Base-by-base conservation (phyloP, 2,113 vertebrate genomes). In the Psammodynastes pulverulentus region DNA sequence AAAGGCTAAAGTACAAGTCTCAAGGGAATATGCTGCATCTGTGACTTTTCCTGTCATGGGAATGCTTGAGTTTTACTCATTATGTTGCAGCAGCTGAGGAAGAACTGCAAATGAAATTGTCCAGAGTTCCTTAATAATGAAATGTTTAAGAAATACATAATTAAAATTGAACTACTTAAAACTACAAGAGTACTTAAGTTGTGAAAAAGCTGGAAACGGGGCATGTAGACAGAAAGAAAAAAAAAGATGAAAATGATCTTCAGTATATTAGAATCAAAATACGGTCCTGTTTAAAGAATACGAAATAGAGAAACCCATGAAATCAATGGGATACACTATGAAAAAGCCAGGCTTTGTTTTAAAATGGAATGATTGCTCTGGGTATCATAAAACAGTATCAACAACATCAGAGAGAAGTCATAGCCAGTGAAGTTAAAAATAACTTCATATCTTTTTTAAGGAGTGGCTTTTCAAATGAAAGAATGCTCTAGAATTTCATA, bases 381-480 rank as follows among this genome's bases (percentile, higher is more conserved):
- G 46, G 62, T 85, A 56, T 72, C 23, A 49, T n/a, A 49, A 92
- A 56, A 54, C 88, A 48, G 46, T 93, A 93, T 91, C 72, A 56
- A 56, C 49, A 53, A 93, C 92, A 72, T 94, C 94, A 95, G 84
- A 92, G 17, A 49, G 86, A 72, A 9, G 34, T 94, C 95, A 96
- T 84, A 88, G 54, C 93, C 93, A 1, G 62, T 91, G 94, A 95
- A 94, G 92, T 96, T 5, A 15, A 94, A 92, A n/a, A 56, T 52
- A 90, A 58, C 56, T 92, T 90, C 34, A 4, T 84, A 10, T 62
- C 62, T 92, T 84, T 46, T 92, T 93, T 91, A 90, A 93, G 49
- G 48, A 9, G 23, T 91, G 88, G 89, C 87, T 46, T 34, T 89
- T 91, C 53, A 79, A 89, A 93, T 89, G 53, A 72, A 72, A 89